Percentiles rank a stretch among this genome's conserved stretches.
phyloP scores from a whole-genome alignment of 2,113 vertebrate species.

The Pseudorasbora parva region DNA sequence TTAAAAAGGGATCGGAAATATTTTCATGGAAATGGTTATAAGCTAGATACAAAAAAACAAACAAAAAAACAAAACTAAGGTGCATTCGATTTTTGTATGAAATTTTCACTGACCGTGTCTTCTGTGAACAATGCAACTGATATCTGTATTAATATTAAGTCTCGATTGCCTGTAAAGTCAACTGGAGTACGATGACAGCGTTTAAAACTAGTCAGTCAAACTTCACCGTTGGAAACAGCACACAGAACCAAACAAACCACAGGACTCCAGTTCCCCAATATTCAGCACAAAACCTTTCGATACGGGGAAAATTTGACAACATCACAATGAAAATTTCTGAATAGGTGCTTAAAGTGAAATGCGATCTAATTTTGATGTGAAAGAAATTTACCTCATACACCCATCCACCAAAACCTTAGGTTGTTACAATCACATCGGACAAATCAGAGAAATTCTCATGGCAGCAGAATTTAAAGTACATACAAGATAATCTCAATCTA shows the following conservation, averaged over 20 bases:
- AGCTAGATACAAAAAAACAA: neutral
- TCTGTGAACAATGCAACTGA: conserved; percentile 35
- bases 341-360: neutral
- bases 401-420: neutral
- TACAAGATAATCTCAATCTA: conserved; percentile 41
- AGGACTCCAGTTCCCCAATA: neutral
- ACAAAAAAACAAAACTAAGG: conserved; percentile 49
- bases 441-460: conserved; percentile 17
- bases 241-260: conserved; percentile 10
- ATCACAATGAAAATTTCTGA: neutral
- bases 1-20: neutral
- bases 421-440: conserved; percentile 27
- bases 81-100: conserved; percentile 48
- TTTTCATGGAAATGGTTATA: conserved; percentile 22
- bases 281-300: neutral
- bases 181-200: conserved; percentile 6
- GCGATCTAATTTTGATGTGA: neutral
- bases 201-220: neutral
- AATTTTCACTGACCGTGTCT: conserved; percentile 3
- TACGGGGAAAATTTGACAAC: neutral
- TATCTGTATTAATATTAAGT: conserved; percentile 13
- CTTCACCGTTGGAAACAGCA: neutral
- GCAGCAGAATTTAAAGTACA: conserved; percentile 35
- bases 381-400: neutral
- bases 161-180: conserved; percentile 35